These are phyloP conservation scores for Ommatoiulus sabulosus DNA, from an alignment of 2,888 invertebrate species.

Conservation along the genomic window DNA sequence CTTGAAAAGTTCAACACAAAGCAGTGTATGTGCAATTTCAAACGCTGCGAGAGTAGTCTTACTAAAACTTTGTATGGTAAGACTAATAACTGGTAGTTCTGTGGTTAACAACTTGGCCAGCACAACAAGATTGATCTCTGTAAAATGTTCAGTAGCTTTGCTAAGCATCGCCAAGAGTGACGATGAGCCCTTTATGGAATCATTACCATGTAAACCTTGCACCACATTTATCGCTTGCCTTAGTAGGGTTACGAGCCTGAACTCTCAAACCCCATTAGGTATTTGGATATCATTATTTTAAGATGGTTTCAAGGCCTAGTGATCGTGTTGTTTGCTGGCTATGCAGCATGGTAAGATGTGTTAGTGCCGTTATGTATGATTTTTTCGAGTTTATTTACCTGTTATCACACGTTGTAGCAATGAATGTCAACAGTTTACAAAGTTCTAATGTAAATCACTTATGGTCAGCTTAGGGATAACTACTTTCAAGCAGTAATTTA, in stretches of 20 bases:
- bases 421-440: not conserved
- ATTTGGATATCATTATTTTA: constrained; percentile 47
- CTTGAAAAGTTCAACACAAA: not conserved
- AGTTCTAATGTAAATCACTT: not conserved
- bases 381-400: constrained; percentile 24
- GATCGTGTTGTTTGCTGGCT: constrained; percentile 10
- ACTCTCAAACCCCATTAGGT: not conserved
- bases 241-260: not conserved
- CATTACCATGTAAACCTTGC: not conserved
- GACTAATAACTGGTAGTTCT: not conserved
- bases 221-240: not conserved
- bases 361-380: constrained; percentile 17
- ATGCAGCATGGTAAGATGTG: not conserved
- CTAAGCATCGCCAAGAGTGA: not conserved
- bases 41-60: not conserved
- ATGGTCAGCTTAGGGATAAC: not conserved
- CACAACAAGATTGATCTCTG: not conserved
- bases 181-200: not conserved
- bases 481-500: not conserved
- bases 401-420: constrained; percentile 22
- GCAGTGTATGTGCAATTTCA: not conserved
- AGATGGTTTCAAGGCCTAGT: not conserved
- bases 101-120: not conserved
- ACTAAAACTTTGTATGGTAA: not conserved
- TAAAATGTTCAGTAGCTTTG: not conserved